phyloP scores from a whole-genome alignment of 2,113 vertebrate genomes.

The Nothobranchius kuhntae region DNA sequence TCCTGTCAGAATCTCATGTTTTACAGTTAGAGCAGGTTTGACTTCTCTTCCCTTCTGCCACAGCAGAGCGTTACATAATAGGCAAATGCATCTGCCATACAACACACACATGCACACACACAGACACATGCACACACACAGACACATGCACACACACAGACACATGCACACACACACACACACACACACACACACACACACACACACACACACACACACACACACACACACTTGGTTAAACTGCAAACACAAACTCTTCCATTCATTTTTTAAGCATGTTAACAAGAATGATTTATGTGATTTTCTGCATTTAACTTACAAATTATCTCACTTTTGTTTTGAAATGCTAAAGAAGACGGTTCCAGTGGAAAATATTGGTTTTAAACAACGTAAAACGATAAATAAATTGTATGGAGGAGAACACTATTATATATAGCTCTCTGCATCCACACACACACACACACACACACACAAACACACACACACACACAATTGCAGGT shows the following conservation, averaged over 20 bases:
- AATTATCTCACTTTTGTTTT: constrained; percentile 22
- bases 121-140: too few relatives aligned
- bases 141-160: too few relatives aligned
- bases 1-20: constrained; percentile 3
- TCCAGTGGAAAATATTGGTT: not conserved
- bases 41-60: constrained; percentile 9
- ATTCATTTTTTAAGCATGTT: not conserved
- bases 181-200: too few relatives aligned
- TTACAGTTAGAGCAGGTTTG: constrained; percentile 23
- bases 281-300: not conserved
- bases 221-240: not conserved
- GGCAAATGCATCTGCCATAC: not conserved
- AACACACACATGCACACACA: not conserved
- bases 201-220: constrained; percentile 2
- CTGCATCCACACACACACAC: too few relatives aligned
- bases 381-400: not conserved
- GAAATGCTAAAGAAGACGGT: not conserved
- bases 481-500: constrained; percentile 45
- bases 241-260: not conserved
- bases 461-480: constrained; percentile 5
- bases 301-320: constrained; percentile 51
- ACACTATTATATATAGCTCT: not conserved
- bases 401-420: not conserved
- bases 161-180: too few relatives aligned
- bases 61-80: constrained; percentile 7